phyloP scores from a whole-genome alignment of 1,140 invertebrate species.

The Caerostris extrusa region DNA sequence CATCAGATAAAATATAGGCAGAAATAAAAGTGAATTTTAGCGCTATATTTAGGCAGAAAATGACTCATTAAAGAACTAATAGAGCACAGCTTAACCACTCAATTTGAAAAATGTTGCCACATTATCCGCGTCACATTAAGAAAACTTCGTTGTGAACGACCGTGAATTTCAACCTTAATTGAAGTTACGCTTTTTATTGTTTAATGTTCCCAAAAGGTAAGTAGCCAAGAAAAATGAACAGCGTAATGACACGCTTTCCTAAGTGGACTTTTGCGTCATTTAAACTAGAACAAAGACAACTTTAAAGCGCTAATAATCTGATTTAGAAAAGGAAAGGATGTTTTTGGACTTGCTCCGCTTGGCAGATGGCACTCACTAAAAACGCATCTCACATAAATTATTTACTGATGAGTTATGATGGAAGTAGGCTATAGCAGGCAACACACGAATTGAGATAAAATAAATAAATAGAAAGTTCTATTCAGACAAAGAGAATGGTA shows the following conservation, averaged over 20 bases:
- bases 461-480: neutral
- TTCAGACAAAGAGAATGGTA: neutral
- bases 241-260: neutral
- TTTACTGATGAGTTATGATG: neutral
- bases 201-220: neutral
- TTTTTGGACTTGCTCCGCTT: neutral
- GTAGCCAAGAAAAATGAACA: neutral
- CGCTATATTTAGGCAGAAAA: no score
- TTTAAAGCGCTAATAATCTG: neutral
- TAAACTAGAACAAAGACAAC: constrained; percentile 7
- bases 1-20: no score
- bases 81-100: neutral
- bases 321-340: neutral
- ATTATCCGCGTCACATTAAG: no score
- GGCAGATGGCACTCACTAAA: neutral
- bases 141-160: neutral
- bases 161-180: neutral
- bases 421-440: neutral
- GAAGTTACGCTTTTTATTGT: neutral
- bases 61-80: neutral
- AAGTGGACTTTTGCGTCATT: neutral
- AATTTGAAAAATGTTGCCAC: no score
- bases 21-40: no score
- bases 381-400: neutral
- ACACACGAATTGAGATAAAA: neutral